phyloP scores from a whole-genome alignment of 2,888 invertebrate species.

The Phaedon cochleariae region DNA sequence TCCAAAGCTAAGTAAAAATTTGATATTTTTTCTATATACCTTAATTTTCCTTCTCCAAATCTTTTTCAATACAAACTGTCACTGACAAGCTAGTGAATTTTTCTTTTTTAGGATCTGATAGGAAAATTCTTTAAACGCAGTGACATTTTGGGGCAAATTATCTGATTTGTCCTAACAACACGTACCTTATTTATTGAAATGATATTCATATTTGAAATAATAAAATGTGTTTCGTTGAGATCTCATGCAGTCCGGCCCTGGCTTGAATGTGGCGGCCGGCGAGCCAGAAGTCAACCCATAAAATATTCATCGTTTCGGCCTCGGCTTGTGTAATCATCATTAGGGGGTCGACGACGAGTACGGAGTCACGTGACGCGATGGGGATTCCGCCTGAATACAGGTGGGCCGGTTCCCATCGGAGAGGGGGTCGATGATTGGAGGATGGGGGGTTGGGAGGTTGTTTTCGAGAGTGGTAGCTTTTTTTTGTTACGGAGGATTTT shows the following conservation, averaged over 20 bases:
- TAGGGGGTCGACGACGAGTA: constrained; percentile 31
- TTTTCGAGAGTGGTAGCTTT: not conserved
- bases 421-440: constrained; percentile 3
- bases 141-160: no score
- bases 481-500: not conserved
- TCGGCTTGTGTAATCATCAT: constrained; percentile 51
- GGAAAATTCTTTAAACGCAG: no score
- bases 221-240: no score
- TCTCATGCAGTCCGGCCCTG: constrained; percentile 3
- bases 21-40: no score
- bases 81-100: no score
- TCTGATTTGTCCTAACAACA: no score
- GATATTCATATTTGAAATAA: no score
- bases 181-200: no score
- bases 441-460: not conserved
- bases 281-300: constrained; percentile 54
- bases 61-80: no score
- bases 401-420: constrained; percentile 12
- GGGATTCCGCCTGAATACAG: constrained; percentile 1
- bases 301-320: constrained; percentile 50
- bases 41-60: no score
- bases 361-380: constrained; percentile 17
- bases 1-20: no score
- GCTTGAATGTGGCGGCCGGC: constrained; percentile 9
- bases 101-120: no score